These are phyloP conservation scores for Maylandia zebra DNA, from an alignment of 2,113 vertebrate genomes.

Conservation along the genomic window DNA sequence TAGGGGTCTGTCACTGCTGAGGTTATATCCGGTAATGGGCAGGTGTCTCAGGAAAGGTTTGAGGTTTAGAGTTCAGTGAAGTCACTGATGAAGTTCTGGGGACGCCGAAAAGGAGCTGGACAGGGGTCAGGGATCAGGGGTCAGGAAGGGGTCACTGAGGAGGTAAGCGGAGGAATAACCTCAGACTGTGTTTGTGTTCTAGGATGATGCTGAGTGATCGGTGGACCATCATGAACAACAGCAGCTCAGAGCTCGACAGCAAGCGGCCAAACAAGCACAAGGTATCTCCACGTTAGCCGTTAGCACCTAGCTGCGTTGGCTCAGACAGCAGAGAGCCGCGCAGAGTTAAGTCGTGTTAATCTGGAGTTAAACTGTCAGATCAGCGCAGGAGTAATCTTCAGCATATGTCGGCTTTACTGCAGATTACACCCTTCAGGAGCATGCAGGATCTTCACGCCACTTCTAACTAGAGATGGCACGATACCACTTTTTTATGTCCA, in stretches of 20 bases:
- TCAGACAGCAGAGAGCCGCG: not conserved
- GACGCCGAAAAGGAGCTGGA: not conserved
- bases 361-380: constrained; percentile 30
- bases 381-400: constrained; percentile 22
- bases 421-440: not conserved
- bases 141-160: not conserved
- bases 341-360: constrained; percentile 19
- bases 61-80: not conserved
- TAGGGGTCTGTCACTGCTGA: not conserved
- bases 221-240: constrained; percentile 62
- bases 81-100: not conserved
- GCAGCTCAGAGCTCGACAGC: constrained; percentile 46
- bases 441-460: not conserved
- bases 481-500: not conserved
- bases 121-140: not conserved
- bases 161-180: not conserved
- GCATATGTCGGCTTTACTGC: constrained; percentile 12
- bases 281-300: not conserved
- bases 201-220: constrained; percentile 51
- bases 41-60: not conserved
- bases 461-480: not conserved
- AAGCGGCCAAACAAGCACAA: constrained; percentile 8
- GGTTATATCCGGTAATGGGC: not conserved
- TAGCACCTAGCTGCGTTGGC: not conserved
- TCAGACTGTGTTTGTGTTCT: not conserved